These are phyloP conservation scores for Rhinoraja longicauda DNA, from an alignment of 2,797 vertebrate species.

Conservation along the genomic window DNA sequence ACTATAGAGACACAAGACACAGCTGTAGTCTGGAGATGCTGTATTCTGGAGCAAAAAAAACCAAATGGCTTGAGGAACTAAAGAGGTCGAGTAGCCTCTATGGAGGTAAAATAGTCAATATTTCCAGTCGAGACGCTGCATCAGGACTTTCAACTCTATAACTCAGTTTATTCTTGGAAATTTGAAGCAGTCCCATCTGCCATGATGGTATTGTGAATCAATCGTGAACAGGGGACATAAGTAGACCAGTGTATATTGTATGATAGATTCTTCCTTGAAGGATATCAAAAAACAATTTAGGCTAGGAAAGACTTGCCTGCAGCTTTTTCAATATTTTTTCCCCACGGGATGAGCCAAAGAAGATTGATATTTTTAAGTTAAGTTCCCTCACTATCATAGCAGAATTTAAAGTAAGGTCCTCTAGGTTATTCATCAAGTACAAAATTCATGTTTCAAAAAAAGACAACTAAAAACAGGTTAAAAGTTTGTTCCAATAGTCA, in stretches of 20 bases:
- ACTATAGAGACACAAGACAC: neutral
- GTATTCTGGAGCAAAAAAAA: too few relatives aligned
- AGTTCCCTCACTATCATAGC: neutral
- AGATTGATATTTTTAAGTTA: neutral
- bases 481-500: neutral
- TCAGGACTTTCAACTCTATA: neutral
- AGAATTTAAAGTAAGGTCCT: neutral
- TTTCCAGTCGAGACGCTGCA: too few relatives aligned
- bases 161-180: neutral
- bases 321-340: neutral
- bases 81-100: too few relatives aligned
- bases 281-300: neutral
- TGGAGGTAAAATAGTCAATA: too few relatives aligned
- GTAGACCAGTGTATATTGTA: neutral
- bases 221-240: neutral
- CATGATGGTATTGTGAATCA: neutral
- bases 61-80: too few relatives aligned
- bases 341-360: neutral
- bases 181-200: neutral
- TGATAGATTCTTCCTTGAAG: neutral
- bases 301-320: neutral
- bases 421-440: neutral
- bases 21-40: too few relatives aligned
- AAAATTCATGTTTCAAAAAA: neutral
- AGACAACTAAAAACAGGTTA: neutral